These are phyloP conservation scores for Crenuchus spilurus DNA, from an alignment of 2,797 vertebrate genomes.

Conservation along the genomic window DNA sequence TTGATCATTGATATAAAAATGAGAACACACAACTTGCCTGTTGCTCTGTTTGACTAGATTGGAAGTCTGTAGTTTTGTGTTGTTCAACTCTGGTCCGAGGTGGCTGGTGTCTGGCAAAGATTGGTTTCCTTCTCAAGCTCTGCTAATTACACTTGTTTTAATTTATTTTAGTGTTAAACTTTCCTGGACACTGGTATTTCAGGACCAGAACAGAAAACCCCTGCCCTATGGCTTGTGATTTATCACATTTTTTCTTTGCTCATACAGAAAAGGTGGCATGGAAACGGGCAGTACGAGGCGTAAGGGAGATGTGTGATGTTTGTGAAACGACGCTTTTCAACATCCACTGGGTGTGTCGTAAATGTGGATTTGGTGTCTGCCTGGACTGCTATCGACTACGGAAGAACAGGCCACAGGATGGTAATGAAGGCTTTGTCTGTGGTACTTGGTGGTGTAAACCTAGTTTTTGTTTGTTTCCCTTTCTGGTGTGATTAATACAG, in stretches of 20 bases:
- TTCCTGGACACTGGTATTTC: no score
- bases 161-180: no score
- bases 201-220: no score
- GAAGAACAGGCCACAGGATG: slow-evolving; percentile 88
- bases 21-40: background rate
- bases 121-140: no score
- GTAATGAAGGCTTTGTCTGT: slow-evolving; percentile 77
- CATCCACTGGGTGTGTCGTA: slow-evolving; percentile 99
- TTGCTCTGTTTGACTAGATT: background rate
- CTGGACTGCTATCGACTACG: slow-evolving; percentile 96
- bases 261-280: slow-evolving; percentile 95
- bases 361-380: slow-evolving; percentile 98
- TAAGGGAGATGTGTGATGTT: slow-evolving; percentile 98
- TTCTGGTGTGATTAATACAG: no score
- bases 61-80: background rate
- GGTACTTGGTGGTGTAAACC: background rate
- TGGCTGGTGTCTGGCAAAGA: no score
- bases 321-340: slow-evolving; percentile 99
- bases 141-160: no score
- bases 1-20: background rate
- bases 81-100: no score
- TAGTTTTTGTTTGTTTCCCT: background rate
- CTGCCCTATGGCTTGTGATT: background rate
- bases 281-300: slow-evolving; percentile 96
- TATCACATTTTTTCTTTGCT: background rate